Percentiles rank a stretch among this genome's conserved stretches.
Conservation (phyloP, 1,140 invertebrate species). For the Sitobion miscanthi region DNA sequence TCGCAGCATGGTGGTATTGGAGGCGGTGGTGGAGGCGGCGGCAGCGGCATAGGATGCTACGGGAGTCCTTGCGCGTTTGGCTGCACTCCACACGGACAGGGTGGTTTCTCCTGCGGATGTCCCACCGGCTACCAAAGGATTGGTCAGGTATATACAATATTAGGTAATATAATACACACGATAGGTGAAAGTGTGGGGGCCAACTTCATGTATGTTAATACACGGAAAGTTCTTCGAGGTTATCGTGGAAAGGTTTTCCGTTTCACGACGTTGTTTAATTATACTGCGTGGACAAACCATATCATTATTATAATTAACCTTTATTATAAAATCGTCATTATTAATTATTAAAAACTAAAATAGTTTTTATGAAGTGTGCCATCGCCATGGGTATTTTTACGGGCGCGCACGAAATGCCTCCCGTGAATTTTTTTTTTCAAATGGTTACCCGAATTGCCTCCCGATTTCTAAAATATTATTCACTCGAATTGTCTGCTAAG, state of each 20-base stretch:
- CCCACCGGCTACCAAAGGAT: slow-evolving; percentile 80
- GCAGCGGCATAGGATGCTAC: slow-evolving; percentile 67
- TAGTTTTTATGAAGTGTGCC: neutral
- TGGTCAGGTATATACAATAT: slow-evolving; percentile 65
- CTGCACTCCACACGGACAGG: slow-evolving; percentile 70
- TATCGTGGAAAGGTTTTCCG: neutral
- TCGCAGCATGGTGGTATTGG: neutral
- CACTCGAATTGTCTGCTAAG: too few relatives aligned
- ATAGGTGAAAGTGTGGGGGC: too few relatives aligned
- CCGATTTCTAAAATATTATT: too few relatives aligned
- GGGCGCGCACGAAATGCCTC: too few relatives aligned
- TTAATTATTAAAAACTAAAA: too few relatives aligned
- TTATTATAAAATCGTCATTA: neutral
- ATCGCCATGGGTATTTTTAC: neutral
- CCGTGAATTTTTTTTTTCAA: too few relatives aligned
- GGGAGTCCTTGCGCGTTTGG: slow-evolving; percentile 80
- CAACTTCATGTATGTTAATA: too few relatives aligned
- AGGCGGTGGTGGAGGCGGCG: neutral
- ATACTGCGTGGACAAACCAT: neutral
- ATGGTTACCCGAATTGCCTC: too few relatives aligned
- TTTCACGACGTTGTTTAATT: neutral
- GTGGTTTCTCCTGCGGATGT: slow-evolving; percentile 78
- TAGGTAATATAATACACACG: neutral
- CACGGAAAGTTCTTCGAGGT: neutral
- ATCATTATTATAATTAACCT: neutral